phyloP scores from a whole-genome alignment of 2,113 vertebrate genomes.

The Ailurus styani region DNA sequence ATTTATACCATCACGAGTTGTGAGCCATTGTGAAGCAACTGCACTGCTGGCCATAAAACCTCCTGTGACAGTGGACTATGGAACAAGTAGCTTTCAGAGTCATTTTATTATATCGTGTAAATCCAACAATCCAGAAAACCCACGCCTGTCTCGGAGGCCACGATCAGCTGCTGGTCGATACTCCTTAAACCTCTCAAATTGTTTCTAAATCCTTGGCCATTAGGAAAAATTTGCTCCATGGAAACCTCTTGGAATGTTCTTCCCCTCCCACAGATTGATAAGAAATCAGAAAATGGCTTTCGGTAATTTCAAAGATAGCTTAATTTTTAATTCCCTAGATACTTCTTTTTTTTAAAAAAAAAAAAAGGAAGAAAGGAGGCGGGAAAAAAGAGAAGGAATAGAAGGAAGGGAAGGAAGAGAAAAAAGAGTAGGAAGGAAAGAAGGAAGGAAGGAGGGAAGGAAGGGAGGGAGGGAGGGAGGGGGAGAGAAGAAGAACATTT shows the following conservation, averaged over 20 bases:
- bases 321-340: background rate
- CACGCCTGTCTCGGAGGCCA: background rate
- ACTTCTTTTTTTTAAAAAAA: background rate
- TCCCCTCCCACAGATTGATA: background rate
- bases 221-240: background rate
- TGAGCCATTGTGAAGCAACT: background rate
- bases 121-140: background rate
- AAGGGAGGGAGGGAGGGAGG: background rate
- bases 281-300: background rate
- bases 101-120: background rate
- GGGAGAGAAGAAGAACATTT: background rate
- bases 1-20: background rate
- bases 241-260: background rate
- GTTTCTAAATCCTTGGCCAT: background rate
- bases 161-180: background rate
- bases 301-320: background rate
- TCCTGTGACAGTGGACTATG: background rate
- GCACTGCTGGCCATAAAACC: background rate
- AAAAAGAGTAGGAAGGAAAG: fast-evolving
- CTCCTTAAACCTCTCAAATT: background rate
- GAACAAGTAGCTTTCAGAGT: background rate
- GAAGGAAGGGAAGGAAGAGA: too few species aligned
- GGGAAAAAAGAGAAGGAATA: too few species aligned
- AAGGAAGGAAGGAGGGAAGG: background rate
- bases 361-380: background rate